phyloP scores from a whole-genome alignment of 1,140 invertebrate genomes.

The Rhopalosiphum maidis region DNA sequence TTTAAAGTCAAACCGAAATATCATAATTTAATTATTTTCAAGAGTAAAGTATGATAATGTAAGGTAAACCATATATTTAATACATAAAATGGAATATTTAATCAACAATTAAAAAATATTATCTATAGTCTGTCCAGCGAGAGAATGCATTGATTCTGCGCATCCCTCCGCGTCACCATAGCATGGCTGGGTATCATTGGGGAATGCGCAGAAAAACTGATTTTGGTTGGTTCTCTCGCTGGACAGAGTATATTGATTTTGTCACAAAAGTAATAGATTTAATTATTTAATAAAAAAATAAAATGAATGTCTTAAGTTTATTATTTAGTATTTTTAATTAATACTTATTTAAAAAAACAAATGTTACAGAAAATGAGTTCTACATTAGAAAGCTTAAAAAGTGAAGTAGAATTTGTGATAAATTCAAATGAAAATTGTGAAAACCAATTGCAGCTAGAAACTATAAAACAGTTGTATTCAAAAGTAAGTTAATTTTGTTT shows the following conservation, averaged over 20 bases:
- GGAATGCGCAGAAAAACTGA: too few species aligned
- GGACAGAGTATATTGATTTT: too few species aligned
- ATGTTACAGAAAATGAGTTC: slow-evolving; percentile 36
- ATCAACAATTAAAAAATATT: too few species aligned
- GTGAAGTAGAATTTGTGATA: slow-evolving; percentile 50
- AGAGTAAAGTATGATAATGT: neutral
- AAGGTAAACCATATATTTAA: neutral
- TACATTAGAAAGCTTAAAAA: slow-evolving; percentile 45
- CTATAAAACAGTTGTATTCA: slow-evolving; percentile 12
- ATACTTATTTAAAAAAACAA: neutral
- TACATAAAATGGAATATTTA: too few species aligned
- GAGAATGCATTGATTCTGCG: too few species aligned
- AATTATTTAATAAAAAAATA: neutral
- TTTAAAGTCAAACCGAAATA: neutral
- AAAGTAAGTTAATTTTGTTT: slow-evolving; percentile 41
- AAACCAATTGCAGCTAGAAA: slow-evolving; percentile 26
- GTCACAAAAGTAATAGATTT: too few species aligned
- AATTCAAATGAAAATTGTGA: slow-evolving; percentile 43
- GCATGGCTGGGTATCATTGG: too few species aligned
- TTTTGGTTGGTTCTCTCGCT: too few species aligned
- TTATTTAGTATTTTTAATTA: neutral
- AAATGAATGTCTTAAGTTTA: neutral
- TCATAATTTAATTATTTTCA: neutral
- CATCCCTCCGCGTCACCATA: too few species aligned
- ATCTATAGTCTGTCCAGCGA: too few species aligned